These are phyloP conservation scores for Parambassis ranga DNA, from an alignment of 2,797 vertebrate species.

Conservation along the genomic window DNA sequence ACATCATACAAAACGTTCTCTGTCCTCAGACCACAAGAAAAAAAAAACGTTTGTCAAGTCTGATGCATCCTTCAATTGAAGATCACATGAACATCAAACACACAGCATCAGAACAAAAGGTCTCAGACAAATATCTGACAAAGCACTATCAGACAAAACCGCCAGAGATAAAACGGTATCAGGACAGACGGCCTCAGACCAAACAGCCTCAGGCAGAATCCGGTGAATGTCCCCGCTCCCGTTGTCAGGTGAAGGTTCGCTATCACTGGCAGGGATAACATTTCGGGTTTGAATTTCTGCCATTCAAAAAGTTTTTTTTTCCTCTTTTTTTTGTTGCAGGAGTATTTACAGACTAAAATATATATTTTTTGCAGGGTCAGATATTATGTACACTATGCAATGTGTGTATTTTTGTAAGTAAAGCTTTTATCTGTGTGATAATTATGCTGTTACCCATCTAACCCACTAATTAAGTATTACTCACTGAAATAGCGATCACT, in stretches of 20 bases:
- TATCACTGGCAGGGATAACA: not conserved
- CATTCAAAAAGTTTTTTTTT: not conserved
- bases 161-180: constrained; percentile 24
- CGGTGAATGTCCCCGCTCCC: constrained; percentile 1
- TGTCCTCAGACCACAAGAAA: not conserved
- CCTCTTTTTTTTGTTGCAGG: no score
- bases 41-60: not conserved
- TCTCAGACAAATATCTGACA: constrained; percentile 10
- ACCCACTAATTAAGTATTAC: not conserved
- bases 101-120: constrained; percentile 10
- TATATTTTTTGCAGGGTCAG: no score
- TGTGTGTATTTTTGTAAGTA: no score
- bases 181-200: constrained; percentile 7
- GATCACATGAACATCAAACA: constrained; percentile 13
- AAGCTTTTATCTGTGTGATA: no score
- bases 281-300: not conserved
- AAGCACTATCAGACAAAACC: constrained; percentile 18
- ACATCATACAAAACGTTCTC: no score
- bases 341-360: no score
- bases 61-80: not conserved
- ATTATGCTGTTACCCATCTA: not conserved
- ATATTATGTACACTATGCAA: no score
- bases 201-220: constrained; percentile 21
- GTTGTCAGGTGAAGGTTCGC: not conserved
- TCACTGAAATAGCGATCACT: no score